Evolutionary conservation across 2,888 invertebrate genomes (phyloP).

Genomic region (Phrixothrix hirtus): DNA sequence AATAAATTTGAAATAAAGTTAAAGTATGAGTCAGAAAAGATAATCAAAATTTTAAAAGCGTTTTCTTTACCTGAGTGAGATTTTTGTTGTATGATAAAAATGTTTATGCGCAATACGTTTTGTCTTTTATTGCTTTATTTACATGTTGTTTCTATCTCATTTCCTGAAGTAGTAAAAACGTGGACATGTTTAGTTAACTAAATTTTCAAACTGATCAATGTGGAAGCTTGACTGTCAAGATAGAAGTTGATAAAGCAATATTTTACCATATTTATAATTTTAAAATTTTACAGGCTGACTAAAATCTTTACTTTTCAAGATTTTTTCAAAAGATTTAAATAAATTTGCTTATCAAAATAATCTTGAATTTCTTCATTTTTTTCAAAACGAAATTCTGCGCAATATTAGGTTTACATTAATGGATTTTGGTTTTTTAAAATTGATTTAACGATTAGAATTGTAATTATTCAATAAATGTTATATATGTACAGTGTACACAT

Average conservation of each 20-base stretch:
- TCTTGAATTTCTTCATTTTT: no score
- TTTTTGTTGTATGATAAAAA: slow-evolving; percentile 46
- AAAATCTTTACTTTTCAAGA: no score
- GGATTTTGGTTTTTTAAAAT: no score
- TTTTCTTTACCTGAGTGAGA: slow-evolving; percentile 47
- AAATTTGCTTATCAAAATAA: no score
- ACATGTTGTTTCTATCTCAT: slow-evolving; percentile 48
- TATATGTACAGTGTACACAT: no score
- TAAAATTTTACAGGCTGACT: not conserved
- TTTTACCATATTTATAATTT: not conserved
- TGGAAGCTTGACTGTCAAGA: no score
- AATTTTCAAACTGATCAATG: slow-evolving; percentile 24
- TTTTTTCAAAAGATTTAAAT: no score
- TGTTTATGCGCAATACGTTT: slow-evolving; percentile 51
- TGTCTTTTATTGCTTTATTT: slow-evolving; percentile 51
- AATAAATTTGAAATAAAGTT: slow-evolving; percentile 28
- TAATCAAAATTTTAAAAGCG: slow-evolving; percentile 47
- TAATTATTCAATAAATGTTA: no score
- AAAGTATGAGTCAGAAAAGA: slow-evolving; percentile 32
- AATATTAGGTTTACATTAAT: no score
- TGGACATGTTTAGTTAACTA: slow-evolving; percentile 46
- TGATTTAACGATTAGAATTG: no score
- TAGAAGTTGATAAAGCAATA: no score
- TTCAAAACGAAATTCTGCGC: no score
- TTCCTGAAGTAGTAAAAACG: slow-evolving; percentile 50